These are phyloP conservation scores for Antechinus stuartii DNA, from an alignment of 2,113 vertebrate genomes.

Conservation along the genomic window DNA sequence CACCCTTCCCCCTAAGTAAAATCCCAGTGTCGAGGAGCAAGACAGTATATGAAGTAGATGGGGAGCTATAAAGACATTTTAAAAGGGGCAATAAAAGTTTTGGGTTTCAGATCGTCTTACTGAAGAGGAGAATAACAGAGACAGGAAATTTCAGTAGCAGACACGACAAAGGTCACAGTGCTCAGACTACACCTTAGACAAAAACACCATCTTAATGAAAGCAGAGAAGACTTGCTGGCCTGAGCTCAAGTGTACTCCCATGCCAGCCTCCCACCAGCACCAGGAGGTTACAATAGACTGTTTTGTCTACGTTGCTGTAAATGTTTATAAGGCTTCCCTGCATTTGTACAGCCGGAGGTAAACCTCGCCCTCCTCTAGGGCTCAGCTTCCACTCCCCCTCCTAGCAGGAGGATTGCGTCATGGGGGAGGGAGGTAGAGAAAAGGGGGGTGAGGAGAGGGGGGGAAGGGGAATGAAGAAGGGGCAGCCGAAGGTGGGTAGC, in stretches of 20 bases:
- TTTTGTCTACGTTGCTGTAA: slow-evolving; percentile 83
- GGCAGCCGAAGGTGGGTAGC: neutral
- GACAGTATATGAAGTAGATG: slow-evolving; percentile 77
- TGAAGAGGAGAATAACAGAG: slow-evolving; percentile 86
- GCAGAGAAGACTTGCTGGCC: slow-evolving; percentile 81
- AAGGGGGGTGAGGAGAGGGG: neutral
- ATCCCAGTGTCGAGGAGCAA: slow-evolving; percentile 74
- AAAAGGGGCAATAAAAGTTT: slow-evolving; percentile 90
- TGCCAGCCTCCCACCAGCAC: slow-evolving; percentile 79
- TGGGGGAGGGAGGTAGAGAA: neutral
- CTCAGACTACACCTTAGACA: slow-evolving; percentile 84
- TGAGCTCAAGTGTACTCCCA: slow-evolving; percentile 75
- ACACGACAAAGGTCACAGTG: slow-evolving; percentile 83
- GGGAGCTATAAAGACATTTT: slow-evolving; percentile 86
- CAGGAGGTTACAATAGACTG: slow-evolving; percentile 82
- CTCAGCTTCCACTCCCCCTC: rapidly evolving
- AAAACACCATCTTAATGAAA: slow-evolving; percentile 83
- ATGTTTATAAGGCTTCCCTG: slow-evolving; percentile 79
- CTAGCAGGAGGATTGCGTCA: neutral
- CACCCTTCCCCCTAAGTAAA: slow-evolving; percentile 77
- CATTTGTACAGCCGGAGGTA: slow-evolving; percentile 62
- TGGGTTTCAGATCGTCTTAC: slow-evolving; percentile 88
- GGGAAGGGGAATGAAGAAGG: neutral
- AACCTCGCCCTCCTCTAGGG: neutral
- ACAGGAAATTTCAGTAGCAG: slow-evolving; percentile 89